Evolutionary conservation across 1,140 invertebrate species (phyloP), one percentile per base, ranked within the genome.

Genomic region (Heliothis subflexa): DNA sequence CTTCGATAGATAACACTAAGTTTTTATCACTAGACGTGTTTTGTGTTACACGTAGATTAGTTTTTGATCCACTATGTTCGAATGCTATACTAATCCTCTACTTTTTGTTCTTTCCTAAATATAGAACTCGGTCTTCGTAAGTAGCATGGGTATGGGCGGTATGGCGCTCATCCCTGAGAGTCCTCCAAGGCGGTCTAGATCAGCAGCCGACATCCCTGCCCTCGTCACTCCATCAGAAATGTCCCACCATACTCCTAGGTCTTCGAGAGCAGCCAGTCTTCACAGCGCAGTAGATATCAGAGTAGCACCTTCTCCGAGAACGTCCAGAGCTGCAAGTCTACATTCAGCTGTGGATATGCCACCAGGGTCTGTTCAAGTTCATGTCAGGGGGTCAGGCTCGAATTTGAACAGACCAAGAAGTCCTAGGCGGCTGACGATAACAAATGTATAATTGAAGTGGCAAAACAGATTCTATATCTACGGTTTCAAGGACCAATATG

Each of bases 101-200:
- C 13, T 5, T 9, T 71, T 71, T 71, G 10, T 9, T 40, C 68
- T 47, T 66, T 7, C 40, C 10, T 18, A 12, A n/a, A 45, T 90
- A 28, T 96, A 98, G 91, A 98, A 98, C 91, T 98, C 97, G 1
- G 97, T 98, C 5, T 98, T 98, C 91, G 97, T 98, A 0, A 97
- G 97, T 9, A 95, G 96, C 80, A 95, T 97, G 78, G 92, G 95
- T 79, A 95, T 97, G 78, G 92, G 95, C 78, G 94, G 96, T 80
- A 95, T 96, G 95, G 91, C 94, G 59, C 85, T 95, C 18, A 90
- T 96, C 78, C 95, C 96, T 14, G 95, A 96, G 84, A 95, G 95
- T 78, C 95, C 95, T 7, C 97, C 97, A 0, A 92, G 97, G 3
- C 96, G 97, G 79, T 96, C 96, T 1, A 97, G 97, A 81, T 97